Conservation (phyloP, 2,888 invertebrate genomes). For the Conus canariensis region DNA sequence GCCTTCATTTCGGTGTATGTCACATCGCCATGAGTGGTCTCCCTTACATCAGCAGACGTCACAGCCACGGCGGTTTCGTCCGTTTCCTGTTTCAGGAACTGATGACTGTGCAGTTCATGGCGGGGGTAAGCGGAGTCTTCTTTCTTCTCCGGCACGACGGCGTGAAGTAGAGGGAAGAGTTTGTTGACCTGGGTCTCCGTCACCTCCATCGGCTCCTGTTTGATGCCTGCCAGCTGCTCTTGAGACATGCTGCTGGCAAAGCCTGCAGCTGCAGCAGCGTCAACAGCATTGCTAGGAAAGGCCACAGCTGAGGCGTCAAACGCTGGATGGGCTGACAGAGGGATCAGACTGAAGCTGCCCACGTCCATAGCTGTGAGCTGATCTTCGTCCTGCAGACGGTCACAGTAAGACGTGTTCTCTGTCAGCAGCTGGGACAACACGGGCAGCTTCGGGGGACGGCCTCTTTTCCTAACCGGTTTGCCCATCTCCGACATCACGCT, state of each 20-base stretch:
- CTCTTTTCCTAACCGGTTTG: constrained; percentile 63
- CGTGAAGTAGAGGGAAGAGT: neutral
- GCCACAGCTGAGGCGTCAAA: constrained; percentile 10
- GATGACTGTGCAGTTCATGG: constrained; percentile 3
- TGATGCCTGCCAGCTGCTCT: neutral
- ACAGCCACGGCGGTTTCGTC: neutral
- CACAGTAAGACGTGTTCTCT: constrained; percentile 39
- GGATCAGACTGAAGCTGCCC: neutral
- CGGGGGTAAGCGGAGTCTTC: constrained; percentile 25
- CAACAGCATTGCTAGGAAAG: neutral
- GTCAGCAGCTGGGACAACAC: constrained; percentile 63
- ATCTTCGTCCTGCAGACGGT: neutral
- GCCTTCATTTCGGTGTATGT: neutral
- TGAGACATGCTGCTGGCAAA: neutral
- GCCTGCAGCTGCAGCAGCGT: neutral
- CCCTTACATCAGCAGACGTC: neutral
- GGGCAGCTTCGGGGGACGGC: constrained; percentile 68
- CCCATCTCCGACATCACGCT: constrained; percentile 57
- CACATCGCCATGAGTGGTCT: neutral
- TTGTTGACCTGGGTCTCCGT: neutral
- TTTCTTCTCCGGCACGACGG: neutral
- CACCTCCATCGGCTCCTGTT: constrained; percentile 30
- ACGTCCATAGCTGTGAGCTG: neutral
- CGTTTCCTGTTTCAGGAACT: neutral
- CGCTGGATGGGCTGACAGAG: neutral